A percentile compares a stretch with the other conserved stretches of the same genome.
Conservation (phyloP, 1,140 invertebrate species). For the Ips nitidus region DNA sequence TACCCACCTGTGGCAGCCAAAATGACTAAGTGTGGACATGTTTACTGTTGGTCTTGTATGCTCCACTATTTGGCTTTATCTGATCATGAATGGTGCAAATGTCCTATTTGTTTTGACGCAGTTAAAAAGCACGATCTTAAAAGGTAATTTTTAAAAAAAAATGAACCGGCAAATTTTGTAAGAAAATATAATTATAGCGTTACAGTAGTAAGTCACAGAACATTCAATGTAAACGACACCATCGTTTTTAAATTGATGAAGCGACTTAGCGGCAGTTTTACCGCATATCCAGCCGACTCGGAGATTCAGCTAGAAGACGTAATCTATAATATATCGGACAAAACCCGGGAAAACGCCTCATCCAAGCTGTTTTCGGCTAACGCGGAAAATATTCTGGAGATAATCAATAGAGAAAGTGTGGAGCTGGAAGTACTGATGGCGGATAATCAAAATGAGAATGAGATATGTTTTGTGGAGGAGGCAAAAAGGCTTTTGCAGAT, state of each 20-base stretch:
- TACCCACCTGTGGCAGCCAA: constrained; percentile 80
- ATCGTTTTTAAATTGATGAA: constrained; percentile 87
- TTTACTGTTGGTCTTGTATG: constrained; percentile 95
- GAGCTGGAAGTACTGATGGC: constrained; percentile 67
- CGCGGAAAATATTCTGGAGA: constrained; percentile 61
- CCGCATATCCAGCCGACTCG: constrained; percentile 65
- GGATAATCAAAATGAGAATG: constrained; percentile 73
- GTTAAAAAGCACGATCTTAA: constrained; percentile 79
- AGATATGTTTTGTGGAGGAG: constrained; percentile 82
- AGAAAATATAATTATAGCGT: constrained; percentile 46
- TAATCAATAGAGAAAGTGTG: constrained; percentile 71
- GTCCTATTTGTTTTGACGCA: constrained; percentile 85
- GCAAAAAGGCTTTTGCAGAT: constrained; percentile 67
- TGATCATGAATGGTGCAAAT: constrained; percentile 75
- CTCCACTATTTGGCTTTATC: constrained; percentile 87
- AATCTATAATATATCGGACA: constrained; percentile 56
- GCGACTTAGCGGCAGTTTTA: constrained; percentile 74
- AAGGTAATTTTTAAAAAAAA: constrained; percentile 62
- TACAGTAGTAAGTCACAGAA: constrained; percentile 58
- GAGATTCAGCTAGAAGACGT: constrained; percentile 40
- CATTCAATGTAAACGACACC: constrained; percentile 66
- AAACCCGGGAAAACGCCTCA: constrained; percentile 55
- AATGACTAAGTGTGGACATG: constrained; percentile 92
- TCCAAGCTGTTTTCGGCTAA: constrained; percentile 79
- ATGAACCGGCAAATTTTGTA: not conserved